Conservation (phyloP, 2,888 invertebrate species). For the Pseudeuparius sepicola region DNA sequence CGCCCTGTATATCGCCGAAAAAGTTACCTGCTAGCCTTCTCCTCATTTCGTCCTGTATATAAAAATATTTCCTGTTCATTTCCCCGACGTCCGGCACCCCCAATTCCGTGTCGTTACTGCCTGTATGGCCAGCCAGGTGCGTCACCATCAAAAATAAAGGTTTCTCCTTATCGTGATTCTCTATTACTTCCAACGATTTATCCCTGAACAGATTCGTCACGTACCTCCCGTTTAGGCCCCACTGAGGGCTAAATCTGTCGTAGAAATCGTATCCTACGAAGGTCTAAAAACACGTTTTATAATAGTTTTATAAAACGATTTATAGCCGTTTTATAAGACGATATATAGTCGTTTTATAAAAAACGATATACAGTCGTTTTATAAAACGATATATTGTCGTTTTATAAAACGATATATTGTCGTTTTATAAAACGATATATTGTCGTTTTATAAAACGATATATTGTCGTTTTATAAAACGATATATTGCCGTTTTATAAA, state of each 20-base stretch:
- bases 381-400: too few species aligned
- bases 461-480: too few species aligned
- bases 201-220: slow-evolving; percentile 60
- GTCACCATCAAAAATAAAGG: slow-evolving; percentile 72
- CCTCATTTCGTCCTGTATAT: slow-evolving; percentile 55
- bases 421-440: too few species aligned
- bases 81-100: slow-evolving; percentile 54
- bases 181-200: slow-evolving; percentile 54
- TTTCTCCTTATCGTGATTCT: slow-evolving; percentile 42
- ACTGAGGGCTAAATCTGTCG: slow-evolving; percentile 37
- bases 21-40: slow-evolving; percentile 58
- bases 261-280: slow-evolving; percentile 40
- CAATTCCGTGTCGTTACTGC: slow-evolving; percentile 48
- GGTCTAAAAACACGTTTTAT: too few species aligned
- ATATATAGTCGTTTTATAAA: too few species aligned
- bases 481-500: too few species aligned
- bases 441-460: too few species aligned
- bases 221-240: slow-evolving; percentile 48
- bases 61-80: slow-evolving; percentile 52
- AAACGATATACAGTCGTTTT: too few species aligned
- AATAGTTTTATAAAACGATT: too few species aligned
- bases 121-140: slow-evolving; percentile 50
- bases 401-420: too few species aligned
- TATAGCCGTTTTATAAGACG: too few species aligned
- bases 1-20: too few species aligned